Conservation (phyloP, 2,888 invertebrate genomes). For the Tetragonula carbonaria region DNA sequence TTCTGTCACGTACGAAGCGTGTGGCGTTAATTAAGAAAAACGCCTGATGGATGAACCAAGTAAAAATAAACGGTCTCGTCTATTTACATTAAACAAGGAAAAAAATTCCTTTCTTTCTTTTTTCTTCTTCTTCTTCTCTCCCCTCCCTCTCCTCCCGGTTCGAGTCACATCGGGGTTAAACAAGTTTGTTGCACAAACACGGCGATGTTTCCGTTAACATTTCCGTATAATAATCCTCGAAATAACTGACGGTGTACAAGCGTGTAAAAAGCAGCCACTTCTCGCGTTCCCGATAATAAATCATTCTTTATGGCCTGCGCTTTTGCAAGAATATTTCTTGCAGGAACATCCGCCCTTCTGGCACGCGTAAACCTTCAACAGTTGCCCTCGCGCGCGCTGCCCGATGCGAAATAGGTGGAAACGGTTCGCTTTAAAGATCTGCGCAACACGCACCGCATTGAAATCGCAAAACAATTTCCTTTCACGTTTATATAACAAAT, state of each 20-base stretch:
- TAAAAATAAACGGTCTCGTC: background rate
- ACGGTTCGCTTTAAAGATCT: constrained; percentile 13
- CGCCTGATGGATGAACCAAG: background rate
- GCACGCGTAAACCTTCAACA: constrained; percentile 20
- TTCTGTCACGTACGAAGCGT: background rate
- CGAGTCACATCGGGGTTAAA: background rate
- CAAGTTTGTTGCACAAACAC: background rate
- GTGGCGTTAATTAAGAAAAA: background rate
- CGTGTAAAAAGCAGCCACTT: constrained; percentile 29
- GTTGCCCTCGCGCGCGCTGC: no score
- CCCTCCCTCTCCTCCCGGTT: background rate
- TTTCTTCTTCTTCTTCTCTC: no score
- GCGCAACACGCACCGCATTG: no score
- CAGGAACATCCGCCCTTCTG: constrained; percentile 27
- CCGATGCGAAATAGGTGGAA: background rate
- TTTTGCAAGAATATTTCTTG: constrained; percentile 46
- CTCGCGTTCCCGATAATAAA: constrained; percentile 35
- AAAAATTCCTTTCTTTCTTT: background rate
- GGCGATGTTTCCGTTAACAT: constrained; percentile 16
- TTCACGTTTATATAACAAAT: background rate
- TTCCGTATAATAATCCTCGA: constrained; percentile 32
- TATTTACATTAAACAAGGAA: background rate
- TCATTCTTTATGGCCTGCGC: constrained; percentile 47
- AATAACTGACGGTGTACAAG: constrained; percentile 38
- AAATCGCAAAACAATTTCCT: constrained; percentile 9